phyloP scores from a whole-genome alignment of 2,888 invertebrate species.

The Syrphus vitripennis region DNA sequence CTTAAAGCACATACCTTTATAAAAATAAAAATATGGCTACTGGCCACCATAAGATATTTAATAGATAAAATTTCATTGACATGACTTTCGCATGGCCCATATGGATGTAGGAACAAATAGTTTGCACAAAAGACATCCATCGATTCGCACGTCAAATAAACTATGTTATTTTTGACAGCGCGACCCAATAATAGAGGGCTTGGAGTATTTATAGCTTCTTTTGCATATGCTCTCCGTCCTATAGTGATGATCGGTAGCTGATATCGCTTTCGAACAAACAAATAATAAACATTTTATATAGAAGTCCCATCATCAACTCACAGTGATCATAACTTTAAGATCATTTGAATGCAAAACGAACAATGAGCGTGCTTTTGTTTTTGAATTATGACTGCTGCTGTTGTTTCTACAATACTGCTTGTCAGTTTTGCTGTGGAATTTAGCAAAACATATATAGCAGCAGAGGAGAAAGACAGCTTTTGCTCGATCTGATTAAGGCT shows the following conservation, averaged over 20 bases:
- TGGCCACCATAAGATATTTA: slow-evolving; percentile 34
- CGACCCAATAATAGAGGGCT: slow-evolving; percentile 69
- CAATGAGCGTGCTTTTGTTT: slow-evolving; percentile 71
- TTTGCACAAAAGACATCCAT: slow-evolving; percentile 53
- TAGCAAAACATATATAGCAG: slow-evolving; percentile 27
- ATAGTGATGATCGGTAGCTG: not conserved
- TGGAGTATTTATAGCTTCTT: slow-evolving; percentile 67
- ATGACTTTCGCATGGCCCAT: slow-evolving; percentile 36
- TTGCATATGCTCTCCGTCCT: slow-evolving; percentile 38
- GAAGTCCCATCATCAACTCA: not conserved
- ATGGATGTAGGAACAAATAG: not conserved
- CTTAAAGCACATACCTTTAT: not conserved
- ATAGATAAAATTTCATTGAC: slow-evolving; percentile 55
- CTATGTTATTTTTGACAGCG: slow-evolving; percentile 68
- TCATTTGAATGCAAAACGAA: slow-evolving; percentile 68
- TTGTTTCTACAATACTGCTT: not conserved
- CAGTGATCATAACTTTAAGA: slow-evolving; percentile 57
- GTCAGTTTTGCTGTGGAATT: slow-evolving; percentile 35
- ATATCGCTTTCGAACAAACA: slow-evolving; percentile 7
- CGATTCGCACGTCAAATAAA: slow-evolving; percentile 69
- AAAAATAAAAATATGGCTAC: not conserved
- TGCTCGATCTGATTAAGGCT: slow-evolving; percentile 64
- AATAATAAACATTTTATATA: not conserved
- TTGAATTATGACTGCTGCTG: slow-evolving; percentile 60
- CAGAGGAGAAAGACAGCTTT: slow-evolving; percentile 19